Evolutionary conservation across 2,888 invertebrate genomes (phyloP).

Genomic region (Graphium colonna): DNA sequence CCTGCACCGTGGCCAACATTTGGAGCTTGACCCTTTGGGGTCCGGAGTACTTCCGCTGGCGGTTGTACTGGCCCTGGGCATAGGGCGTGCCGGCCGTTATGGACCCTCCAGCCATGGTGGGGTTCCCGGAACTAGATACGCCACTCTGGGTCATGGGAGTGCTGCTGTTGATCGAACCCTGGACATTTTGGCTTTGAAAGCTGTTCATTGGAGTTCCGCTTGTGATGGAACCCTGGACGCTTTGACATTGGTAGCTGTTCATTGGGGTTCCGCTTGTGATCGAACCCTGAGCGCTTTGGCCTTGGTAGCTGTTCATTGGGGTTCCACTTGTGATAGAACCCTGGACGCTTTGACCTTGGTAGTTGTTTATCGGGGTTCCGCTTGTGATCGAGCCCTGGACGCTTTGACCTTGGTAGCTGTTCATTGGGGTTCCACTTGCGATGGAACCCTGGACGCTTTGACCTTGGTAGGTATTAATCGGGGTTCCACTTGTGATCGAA

Average conservation of each 20-base stretch:
- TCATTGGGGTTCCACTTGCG: no score
- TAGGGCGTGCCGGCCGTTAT: conserved; percentile 49
- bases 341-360: conserved; percentile 1
- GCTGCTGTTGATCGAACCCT: conserved; percentile 28
- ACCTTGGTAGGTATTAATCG: no score
- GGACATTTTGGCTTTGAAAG: conserved; percentile 5
- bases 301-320: conserved; percentile 8
- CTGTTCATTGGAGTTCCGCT: conserved; percentile 21
- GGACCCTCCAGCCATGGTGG: conserved; percentile 31
- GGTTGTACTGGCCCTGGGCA: conserved; percentile 41
- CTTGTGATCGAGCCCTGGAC: no score
- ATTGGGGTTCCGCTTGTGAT: conserved; percentile 26
- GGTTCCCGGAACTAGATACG: conserved; percentile 16
- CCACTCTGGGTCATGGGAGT: conserved; percentile 25
- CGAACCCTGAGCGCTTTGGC: conserved; percentile 23
- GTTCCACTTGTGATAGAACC: conserved; percentile 30
- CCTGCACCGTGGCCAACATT: conserved; percentile 85
- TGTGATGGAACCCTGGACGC: conserved; percentile 26
- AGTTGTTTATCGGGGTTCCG: conserved; percentile 18
- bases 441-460: no score
- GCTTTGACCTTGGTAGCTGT: no score
- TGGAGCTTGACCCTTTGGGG: conserved; percentile 72
- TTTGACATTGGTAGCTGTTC: conserved; percentile 6
- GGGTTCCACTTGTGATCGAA: no score
- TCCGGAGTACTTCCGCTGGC: conserved; percentile 80